Evolutionary conservation across 1,140 invertebrate species (phyloP).

Genomic region (Caenorhabditis elegans): WBcel235 BX284605.5:11447501-11448000

Average conservation of each 20-base stretch:
- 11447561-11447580: conserved; percentile 44
- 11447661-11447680: conserved; percentile 49
- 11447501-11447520: conserved; percentile 37
- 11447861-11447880: background rate
- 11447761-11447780: background rate
- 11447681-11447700: conserved; percentile 42
- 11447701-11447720: background rate
- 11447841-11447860: conserved; percentile 9
- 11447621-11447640: conserved; percentile 39
- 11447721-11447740: background rate
- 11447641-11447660: conserved; percentile 41
- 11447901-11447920: background rate
- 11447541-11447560: conserved; percentile 12
- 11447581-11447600: conserved; percentile 51
- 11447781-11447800: background rate
- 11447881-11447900: background rate
- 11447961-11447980: background rate
- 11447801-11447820: background rate
- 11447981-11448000: background rate
- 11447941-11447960: background rate
- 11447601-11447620: conserved; percentile 49
- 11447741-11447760: background rate
- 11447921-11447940: background rate
- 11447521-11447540: conserved; percentile 33
- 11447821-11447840: conserved; percentile 1